These are phyloP conservation scores for Lagodon rhomboides DNA, from an alignment of 2,797 vertebrate species.

Conservation along the genomic window DNA sequence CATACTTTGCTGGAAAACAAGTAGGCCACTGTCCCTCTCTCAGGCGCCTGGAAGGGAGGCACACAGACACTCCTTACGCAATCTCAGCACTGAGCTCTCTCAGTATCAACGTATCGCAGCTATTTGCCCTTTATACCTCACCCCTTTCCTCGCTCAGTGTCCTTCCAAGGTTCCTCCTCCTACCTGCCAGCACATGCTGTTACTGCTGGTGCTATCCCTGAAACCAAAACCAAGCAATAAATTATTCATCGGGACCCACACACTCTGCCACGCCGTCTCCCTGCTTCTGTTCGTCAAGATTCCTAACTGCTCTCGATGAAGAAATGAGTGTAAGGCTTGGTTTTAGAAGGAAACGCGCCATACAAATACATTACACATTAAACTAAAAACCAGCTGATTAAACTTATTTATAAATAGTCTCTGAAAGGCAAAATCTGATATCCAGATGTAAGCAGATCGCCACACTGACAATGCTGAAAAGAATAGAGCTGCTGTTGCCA, in stretches of 20 bases:
- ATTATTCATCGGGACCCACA: constrained; percentile 49
- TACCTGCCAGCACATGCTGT: constrained; percentile 52
- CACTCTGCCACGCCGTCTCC: neutral
- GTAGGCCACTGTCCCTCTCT: constrained; percentile 27
- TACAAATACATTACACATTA: neutral
- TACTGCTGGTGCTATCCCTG: constrained; percentile 49
- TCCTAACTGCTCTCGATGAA: constrained; percentile 9
- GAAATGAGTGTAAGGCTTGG: neutral
- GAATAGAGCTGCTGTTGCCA: neutral
- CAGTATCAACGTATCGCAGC: constrained; percentile 31
- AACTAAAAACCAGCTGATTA: neutral
- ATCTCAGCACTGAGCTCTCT: constrained; percentile 29
- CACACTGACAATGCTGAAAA: neutral
- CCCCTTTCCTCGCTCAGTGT: constrained; percentile 23
- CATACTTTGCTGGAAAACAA: constrained; percentile 34
- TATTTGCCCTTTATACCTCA: constrained; percentile 43
- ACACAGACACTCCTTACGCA: constrained; percentile 39
- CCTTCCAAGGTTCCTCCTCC: constrained; percentile 43
- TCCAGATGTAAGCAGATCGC: neutral
- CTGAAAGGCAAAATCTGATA: neutral
- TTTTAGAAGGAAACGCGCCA: neutral
- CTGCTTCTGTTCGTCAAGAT: constrained; percentile 13
- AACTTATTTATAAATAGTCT: neutral
- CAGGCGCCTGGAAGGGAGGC: constrained; percentile 18
- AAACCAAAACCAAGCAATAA: constrained; percentile 70